Evolutionary conservation across 1,140 invertebrate genomes (phyloP), one percentile per base, ranked within the genome.

Genomic region (Caenorhabditis remanei): DNA sequence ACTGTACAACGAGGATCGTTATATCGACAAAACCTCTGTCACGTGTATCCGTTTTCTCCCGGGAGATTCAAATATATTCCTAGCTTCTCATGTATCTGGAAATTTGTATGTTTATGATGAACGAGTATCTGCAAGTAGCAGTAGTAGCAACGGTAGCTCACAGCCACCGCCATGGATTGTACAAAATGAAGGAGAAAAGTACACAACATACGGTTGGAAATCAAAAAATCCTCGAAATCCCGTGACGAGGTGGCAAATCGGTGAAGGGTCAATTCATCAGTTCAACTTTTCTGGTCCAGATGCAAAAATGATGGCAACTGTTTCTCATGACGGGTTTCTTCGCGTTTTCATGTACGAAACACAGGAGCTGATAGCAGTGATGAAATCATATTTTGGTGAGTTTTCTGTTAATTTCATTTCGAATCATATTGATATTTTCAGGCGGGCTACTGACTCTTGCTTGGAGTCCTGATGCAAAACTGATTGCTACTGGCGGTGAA

Each of bases 21-120:
- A 98, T 91, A 98, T 99, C 93, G 98, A 99, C 93, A 99, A 99
- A 94, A 97, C 96, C 84, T 96, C 96, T 94, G 98, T 99, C 89
- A 99, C 98, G n/a, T 99, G 98, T 93, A 95, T 99, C 91, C 95
- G 96, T 92, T 99, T 98, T 98, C 95, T 99, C 87, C 98, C 98
- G 41, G 96, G 96, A 61, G 98, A 97, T 50, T 95, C 95, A 88
- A 97, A 97, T 92, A 94, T 97, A 90, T 99, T 99, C 93, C 94
- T 99, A 85, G 96, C 96, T 71, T 96, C 97, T 32, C 97, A 99
- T 93, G 95, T 96, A 79, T 98, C 97, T 88, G 98, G 98, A n/a
- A 96, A 98, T 91, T 94, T 99, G 90, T 99, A 99, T 94, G 95
- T 99, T 24, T 99, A 99, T 93, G 98, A 98, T 93, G 97, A 98